phyloP scores from a whole-genome alignment of 2,888 invertebrate genomes.

The Conops quadrifasciatus region DNA sequence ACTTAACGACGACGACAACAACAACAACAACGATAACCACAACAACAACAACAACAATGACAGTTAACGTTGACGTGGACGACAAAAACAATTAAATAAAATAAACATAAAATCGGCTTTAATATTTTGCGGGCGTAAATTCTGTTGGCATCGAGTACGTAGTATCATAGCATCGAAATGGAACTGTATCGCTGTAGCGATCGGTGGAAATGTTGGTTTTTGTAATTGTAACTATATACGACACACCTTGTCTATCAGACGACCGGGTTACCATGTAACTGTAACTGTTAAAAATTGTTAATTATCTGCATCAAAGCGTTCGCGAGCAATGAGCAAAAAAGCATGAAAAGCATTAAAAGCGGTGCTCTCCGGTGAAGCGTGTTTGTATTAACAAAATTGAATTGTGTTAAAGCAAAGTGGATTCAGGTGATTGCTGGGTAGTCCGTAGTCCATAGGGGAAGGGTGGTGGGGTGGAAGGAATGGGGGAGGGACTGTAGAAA shows the following conservation, averaged over 20 bases:
- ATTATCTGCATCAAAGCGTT: slow-evolving; percentile 32
- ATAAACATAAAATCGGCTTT: slow-evolving; percentile 1
- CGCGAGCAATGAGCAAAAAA: not conserved
- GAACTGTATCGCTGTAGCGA: not conserved
- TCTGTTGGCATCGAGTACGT: not conserved
- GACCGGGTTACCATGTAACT: slow-evolving; percentile 9
- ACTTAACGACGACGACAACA: not conserved
- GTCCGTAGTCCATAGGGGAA: not conserved
- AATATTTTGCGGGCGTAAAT: slow-evolving; percentile 2
- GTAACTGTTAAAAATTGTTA: slow-evolving; percentile 20
- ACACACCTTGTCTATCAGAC: not conserved
- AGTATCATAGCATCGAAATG: not conserved
- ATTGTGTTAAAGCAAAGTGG: slow-evolving; percentile 12
- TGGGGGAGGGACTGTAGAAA: not conserved
- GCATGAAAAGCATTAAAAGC: slow-evolving; percentile 1
- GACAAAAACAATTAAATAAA: slow-evolving; percentile 1
- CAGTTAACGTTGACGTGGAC: not conserved
- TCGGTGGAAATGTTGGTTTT: not conserved
- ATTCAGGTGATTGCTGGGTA: not conserved
- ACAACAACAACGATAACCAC: slow-evolving; percentile 7
- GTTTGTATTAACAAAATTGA: slow-evolving; percentile 29
- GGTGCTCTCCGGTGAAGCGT: not conserved
- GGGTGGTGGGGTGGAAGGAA: not conserved
- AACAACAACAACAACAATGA: slow-evolving; percentile 12
- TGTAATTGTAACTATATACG: not conserved